Evolutionary conservation across 2,797 vertebrate genomes (phyloP), one percentile per base, ranked within the genome.

Genomic region (Phalloptychus januarius): DNA sequence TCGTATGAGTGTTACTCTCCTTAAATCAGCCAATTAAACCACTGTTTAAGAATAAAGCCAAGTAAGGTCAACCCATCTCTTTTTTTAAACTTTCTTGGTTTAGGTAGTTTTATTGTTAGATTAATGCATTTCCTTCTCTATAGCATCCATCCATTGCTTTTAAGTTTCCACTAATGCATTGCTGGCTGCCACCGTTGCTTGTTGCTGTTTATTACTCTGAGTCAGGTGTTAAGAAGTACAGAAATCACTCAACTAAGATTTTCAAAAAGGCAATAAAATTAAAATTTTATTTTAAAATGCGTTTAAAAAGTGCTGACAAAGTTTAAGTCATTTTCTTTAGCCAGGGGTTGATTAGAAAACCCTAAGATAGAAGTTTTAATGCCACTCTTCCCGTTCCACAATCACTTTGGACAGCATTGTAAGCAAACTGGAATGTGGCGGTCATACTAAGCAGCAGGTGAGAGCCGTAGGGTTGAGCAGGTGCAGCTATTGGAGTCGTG

Each of bases 391-490:
- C 48, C 75, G 74, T 77, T 40, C 71, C 61, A 74, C 84, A 78
- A 79, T 83, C 78, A 50, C 78, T 16, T n/a, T 56, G 79, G 87
- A 70, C 13, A 33, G 81, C 46, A 70, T 69, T 84, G 86, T 76
- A 85, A 79, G 67, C 75, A 28, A 78, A 46, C 13, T 70, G 46
- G 56, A 74, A 72, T 91, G 89, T 85, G 87, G 86, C 74, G 56
- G 77, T 75, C 83, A 87, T 89, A 86, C 79, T 67, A 83, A 92
- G 86, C 61, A 91, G 82, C 85, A 88, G 85, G 84, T 88, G 86
- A 83, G 85, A 84, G 86, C 82, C 31, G 16, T 5, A 10, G 79
- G 86, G 76, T 74, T 5, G 38, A 82, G 79, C 85, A 84, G 77
- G 80, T 87, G 86, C 80, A 83, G 79, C 77, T 79, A 83, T 48